Evolutionary conservation across 2,797 vertebrate genomes (phyloP).

Genomic region (Crossoptilon crossoptilon): DNA sequence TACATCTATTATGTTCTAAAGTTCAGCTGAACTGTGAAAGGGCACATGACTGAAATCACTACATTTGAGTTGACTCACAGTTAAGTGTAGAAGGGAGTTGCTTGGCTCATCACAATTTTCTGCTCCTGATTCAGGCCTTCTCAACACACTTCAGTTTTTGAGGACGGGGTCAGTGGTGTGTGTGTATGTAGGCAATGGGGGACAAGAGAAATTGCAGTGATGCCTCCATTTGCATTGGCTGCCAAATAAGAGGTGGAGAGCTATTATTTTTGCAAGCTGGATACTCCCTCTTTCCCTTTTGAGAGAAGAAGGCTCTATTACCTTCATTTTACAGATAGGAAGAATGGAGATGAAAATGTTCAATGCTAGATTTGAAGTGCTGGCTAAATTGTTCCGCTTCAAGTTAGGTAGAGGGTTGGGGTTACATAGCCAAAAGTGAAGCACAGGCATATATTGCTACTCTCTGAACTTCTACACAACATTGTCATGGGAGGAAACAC

Average conservation of each 20-base stretch:
- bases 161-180: not conserved
- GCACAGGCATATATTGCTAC: not conserved
- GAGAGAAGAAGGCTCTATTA: not conserved
- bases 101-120: slow-evolving; percentile 33
- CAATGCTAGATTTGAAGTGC: not conserved
- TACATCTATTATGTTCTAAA: slow-evolving; percentile 62
- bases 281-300: not conserved
- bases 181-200: not conserved
- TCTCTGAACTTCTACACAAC: slow-evolving; percentile 35
- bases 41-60: slow-evolving; percentile 70
- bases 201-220: not conserved
- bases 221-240: not conserved
- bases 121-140: slow-evolving; percentile 43
- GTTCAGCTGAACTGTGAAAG: slow-evolving; percentile 71
- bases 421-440: slow-evolving; percentile 18
- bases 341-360: not conserved
- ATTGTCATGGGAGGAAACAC: slow-evolving; percentile 52
- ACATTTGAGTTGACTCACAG: slow-evolving; percentile 59
- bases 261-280: not conserved
- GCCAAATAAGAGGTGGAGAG: not conserved
- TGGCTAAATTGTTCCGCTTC: not conserved
- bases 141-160: not conserved
- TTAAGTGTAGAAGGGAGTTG: slow-evolving; percentile 40
- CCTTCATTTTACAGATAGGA: not conserved
- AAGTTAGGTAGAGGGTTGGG: not conserved